These are phyloP conservation scores for Argopecten irradians DNA, from an alignment of 1,140 invertebrate genomes.

Conservation along the genomic window DNA sequence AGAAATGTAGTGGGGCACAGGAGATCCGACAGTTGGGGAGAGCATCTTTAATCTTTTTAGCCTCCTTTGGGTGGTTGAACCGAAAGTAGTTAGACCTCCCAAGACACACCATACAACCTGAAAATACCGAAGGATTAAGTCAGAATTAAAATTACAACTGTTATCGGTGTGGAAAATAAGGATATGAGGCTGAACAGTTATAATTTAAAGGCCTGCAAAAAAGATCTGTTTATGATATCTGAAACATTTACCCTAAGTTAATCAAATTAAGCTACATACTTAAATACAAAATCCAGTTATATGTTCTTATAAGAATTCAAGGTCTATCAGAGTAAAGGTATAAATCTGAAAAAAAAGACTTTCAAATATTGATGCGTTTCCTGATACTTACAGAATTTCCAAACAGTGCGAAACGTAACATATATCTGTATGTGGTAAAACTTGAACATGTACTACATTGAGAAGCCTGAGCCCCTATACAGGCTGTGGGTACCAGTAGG, in stretches of 20 bases:
- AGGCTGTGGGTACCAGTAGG: not conserved
- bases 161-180: not conserved
- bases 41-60: conserved; percentile 88
- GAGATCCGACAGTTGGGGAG: conserved; percentile 84
- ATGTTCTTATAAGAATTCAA: too few species aligned
- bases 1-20: conserved; percentile 82
- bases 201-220: not conserved
- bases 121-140: conserved; percentile 53
- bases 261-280: too few species aligned
- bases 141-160: not conserved
- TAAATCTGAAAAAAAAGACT: too few species aligned
- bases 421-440: too few species aligned
- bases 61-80: conserved; percentile 93
- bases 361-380: too few species aligned
- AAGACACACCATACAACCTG: conserved; percentile 90
- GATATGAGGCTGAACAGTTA: not conserved
- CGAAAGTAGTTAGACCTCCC: conserved; percentile 91
- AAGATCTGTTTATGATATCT: not conserved
- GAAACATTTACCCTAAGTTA: too few species aligned
- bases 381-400: not conserved
- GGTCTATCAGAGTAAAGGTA: too few species aligned
- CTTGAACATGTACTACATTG: too few species aligned
- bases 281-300: too few species aligned
- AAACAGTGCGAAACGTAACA: too few species aligned
- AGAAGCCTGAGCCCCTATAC: too few species aligned